Evolutionary conservation across 1,140 invertebrate species (phyloP), one percentile per base, ranked within the genome.

Genomic region (Scaptomyza montana): DNA sequence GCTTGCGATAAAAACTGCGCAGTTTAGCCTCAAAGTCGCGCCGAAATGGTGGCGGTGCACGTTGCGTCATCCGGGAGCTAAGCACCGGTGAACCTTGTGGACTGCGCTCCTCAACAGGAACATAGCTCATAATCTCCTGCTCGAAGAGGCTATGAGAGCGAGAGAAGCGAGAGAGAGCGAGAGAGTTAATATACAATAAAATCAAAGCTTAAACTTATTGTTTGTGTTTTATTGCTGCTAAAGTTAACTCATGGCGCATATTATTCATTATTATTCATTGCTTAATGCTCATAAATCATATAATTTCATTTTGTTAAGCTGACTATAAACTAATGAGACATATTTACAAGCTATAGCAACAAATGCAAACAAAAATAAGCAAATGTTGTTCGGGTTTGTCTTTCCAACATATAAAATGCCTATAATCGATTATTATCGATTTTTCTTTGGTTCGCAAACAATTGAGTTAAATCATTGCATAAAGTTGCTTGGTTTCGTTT

Each of bases 71-170:
- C 95, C 95, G 73, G 95, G 93, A 65, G 96, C 96, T 49, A 1
- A 92, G 86, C 13, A 92, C 85, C 50, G 81, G 90, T 82, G 89
- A 90, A 81, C 86, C 92, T 87, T 84, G 87, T 55, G 89, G 92
- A 92, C 93, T 92, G 70, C 94, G 90, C 89, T 94, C 93, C 78
- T 93, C 94, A 61, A 96, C 95, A 71, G 98, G 98, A 86, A 98
- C 96, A 93, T 98, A 98, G 61, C 97, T 98, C 97, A 98, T 98
- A 87, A 99, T 98, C 94, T 99, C 98, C 94, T 98, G 97, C 92
- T 99, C 98, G 94, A 98, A 99, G 79, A 98, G 94, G 94, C 97
- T 98, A 94, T 30, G 16, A 30, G 19, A 63, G 7, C 30, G 5
- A 12, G 2, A 33, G 10, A 41, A 64, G 30, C 33, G 16, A 16